Percentiles rank a stretch among this genome's conserved stretches.
Evolutionary conservation across 2,113 vertebrate species (phyloP).

Genomic region (Progne subis): DNA sequence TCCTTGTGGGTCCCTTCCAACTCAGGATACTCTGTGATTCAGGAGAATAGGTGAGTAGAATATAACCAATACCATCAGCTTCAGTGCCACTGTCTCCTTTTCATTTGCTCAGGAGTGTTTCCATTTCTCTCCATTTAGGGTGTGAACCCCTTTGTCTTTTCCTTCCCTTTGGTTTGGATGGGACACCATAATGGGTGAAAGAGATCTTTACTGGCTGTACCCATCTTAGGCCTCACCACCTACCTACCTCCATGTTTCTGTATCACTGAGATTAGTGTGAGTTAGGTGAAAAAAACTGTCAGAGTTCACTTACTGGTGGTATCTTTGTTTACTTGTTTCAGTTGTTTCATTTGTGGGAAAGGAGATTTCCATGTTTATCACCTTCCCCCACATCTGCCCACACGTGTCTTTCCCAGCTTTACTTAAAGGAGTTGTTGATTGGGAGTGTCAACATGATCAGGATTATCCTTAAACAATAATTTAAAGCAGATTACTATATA

Average conservation of each 20-base stretch:
- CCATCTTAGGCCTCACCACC: not conserved
- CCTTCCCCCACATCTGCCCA: not conserved
- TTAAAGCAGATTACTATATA: not conserved
- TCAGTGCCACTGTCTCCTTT: not conserved
- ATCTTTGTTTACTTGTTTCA: not conserved
- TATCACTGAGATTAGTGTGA: not conserved
- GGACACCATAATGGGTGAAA: not conserved
- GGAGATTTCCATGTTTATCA: not conserved
- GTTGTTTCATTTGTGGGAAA: not conserved
- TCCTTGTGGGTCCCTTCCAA: not conserved
- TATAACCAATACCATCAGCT: not conserved
- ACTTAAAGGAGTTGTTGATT: not conserved
- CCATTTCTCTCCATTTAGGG: not conserved
- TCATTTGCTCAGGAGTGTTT: not conserved
- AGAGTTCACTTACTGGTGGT: not conserved
- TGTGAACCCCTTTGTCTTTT: not conserved
- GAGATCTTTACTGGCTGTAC: not conserved
- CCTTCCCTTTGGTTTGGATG: not conserved
- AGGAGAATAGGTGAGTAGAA: not conserved
- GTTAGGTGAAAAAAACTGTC: not conserved
- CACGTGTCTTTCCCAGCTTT: not conserved
- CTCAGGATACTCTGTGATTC: not conserved
- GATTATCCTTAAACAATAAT: not conserved
- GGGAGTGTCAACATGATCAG: not conserved
- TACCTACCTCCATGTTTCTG: not conserved